A percentile compares a stretch with the other conserved stretches of the same genome.
phyloP scores from a whole-genome alignment of 23 tunicate genomes.

The Phallusia fumigata region DNA sequence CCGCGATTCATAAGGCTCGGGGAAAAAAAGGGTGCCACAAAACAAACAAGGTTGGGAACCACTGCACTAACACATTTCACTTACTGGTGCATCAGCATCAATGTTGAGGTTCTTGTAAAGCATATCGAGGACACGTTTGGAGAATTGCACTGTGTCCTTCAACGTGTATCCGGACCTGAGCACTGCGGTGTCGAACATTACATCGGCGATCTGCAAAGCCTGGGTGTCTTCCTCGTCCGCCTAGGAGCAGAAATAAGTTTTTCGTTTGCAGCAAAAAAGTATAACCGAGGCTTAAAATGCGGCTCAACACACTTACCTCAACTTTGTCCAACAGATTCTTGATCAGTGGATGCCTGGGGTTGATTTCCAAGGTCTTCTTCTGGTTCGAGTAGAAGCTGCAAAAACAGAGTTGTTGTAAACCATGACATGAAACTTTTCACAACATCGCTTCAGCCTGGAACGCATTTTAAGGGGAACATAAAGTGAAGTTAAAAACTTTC shows the following conservation, averaged over 20 bases:
- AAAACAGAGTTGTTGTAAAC: no score
- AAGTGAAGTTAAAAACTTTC: neutral
- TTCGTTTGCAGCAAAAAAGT: no score
- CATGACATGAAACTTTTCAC: no score
- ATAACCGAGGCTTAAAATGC: no score
- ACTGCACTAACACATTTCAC: conserved; percentile 5
- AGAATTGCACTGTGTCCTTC: conserved; percentile 88
- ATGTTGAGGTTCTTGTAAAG: conserved; percentile 84
- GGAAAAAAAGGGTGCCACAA: no score
- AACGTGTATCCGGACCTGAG: conserved; percentile 87
- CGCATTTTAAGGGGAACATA: no score
- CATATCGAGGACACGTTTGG: conserved; percentile 87
- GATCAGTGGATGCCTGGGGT: conserved; percentile 98
- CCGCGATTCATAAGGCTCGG: no score
- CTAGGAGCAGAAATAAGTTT: conserved; percentile 18
- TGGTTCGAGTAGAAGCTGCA: conserved; percentile 92
- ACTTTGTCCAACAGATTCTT: conserved; percentile 72
- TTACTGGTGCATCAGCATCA: conserved; percentile 97
- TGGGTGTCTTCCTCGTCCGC: conserved; percentile 79
- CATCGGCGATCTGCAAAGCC: conserved; percentile 79
- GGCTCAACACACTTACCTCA: conserved; percentile 43
- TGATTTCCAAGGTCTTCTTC: conserved; percentile 94
- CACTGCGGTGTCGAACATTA: conserved; percentile 96
- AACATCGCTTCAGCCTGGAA: no score
- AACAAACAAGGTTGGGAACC: no score